A percentile compares a stretch with the other conserved stretches of the same genome.
Conservation (phyloP, 2,888 invertebrate genomes). For the Morpho helenor region DNA sequence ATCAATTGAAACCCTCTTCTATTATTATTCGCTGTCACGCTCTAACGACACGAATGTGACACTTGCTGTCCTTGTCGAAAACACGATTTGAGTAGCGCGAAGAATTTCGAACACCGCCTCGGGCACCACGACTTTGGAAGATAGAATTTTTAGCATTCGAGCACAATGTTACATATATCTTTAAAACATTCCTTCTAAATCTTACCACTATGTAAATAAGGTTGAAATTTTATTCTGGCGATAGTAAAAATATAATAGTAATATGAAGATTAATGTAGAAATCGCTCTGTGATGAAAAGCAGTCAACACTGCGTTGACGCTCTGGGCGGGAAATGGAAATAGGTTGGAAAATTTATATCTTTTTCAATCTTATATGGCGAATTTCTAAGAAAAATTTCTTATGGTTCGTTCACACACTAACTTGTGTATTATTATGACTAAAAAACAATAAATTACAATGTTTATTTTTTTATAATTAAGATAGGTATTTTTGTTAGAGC, state of each 20-base stretch:
- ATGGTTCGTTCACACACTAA: neutral
- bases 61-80: constrained; percentile 42
- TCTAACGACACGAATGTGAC: constrained; percentile 30
- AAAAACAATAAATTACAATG: too few species aligned
- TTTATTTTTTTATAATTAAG: too few species aligned
- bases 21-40: constrained; percentile 43
- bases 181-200: neutral
- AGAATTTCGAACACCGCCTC: constrained; percentile 52
- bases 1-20: constrained; percentile 70
- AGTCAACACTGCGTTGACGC: constrained; percentile 59
- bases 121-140: constrained; percentile 55
- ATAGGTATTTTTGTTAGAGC: too few species aligned
- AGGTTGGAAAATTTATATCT: constrained; percentile 35
- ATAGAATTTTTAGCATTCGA: constrained; percentile 50
- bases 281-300: constrained; percentile 57
- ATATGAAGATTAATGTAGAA: constrained; percentile 56
- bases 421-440: too few species aligned
- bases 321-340: constrained; percentile 58
- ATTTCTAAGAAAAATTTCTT: neutral
- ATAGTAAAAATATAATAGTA: constrained; percentile 29
- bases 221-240: constrained; percentile 27
- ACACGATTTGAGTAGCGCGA: constrained; percentile 50
- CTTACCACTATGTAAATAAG: constrained; percentile 23
- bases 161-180: constrained; percentile 19
- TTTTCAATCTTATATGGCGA: constrained; percentile 1